These are phyloP conservation scores for Troglohyphantes excavatus DNA, from an alignment of 2,888 invertebrate species.

Conservation along the genomic window DNA sequence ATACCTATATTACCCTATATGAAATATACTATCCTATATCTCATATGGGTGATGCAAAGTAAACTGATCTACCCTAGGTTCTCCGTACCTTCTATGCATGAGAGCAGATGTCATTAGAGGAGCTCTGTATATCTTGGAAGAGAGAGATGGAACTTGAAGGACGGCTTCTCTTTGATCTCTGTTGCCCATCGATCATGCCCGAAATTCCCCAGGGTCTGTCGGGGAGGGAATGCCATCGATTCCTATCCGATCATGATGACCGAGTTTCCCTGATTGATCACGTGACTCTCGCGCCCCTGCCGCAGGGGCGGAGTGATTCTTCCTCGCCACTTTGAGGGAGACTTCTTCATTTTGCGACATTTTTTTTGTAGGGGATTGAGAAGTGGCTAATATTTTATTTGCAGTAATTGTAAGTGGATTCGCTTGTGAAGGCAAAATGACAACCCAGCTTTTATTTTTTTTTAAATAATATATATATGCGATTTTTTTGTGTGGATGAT, in stretches of 20 bases:
- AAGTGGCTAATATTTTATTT: too few species aligned
- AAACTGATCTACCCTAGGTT: neutral
- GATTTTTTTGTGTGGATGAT: too few species aligned
- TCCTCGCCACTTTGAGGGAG: neutral
- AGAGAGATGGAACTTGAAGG: slow-evolving; percentile 32
- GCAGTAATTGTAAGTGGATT: too few species aligned
- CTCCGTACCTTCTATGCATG: neutral
- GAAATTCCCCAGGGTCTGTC: neutral
- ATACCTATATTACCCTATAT: too few species aligned
- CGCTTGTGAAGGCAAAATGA: too few species aligned
- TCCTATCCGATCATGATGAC: slow-evolving; percentile 62
- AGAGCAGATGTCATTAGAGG: slow-evolving; percentile 27
- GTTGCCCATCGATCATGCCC: slow-evolving; percentile 55
- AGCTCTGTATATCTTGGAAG: slow-evolving; percentile 3
- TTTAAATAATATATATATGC: too few species aligned
- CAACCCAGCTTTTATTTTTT: too few species aligned
- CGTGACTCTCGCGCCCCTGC: slow-evolving; percentile 15
- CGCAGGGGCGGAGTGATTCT: neutral
- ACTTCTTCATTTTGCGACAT: neutral
- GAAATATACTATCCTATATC: too few species aligned
- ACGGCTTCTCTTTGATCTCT: slow-evolving; percentile 62
- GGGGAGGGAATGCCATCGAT: slow-evolving; percentile 54
- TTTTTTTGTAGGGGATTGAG: too few species aligned
- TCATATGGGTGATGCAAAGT: too few species aligned
- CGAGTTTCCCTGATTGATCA: slow-evolving; percentile 58